Base-by-base conservation (phyloP, 2,888 invertebrate genomes). In the Ganaspis brasiliensis region DNA sequence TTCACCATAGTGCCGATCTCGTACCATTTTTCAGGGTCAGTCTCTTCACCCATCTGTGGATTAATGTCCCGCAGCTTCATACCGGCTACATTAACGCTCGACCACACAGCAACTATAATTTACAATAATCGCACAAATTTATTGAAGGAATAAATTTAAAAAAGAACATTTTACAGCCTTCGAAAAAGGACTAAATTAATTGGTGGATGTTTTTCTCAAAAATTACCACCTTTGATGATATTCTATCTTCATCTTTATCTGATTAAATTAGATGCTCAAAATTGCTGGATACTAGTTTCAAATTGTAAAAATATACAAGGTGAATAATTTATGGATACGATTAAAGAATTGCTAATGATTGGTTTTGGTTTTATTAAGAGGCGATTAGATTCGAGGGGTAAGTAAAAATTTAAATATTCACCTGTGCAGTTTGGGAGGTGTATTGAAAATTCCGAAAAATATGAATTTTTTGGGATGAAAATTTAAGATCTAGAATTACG, bases 71-170 rank as follows among this genome's bases (percentile, higher is more conserved):
- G 89, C 35, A 95, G 89, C 56, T 92, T 91, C 45, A 94, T 94
- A 24, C 95, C 95, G 35, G 93, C 94, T 1, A 94, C 92, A 83
- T 94, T 94, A 67, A 94, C 94, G 56, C 93, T 93, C 73, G 94
- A 94, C 95, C 95, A 95, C 37, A 94, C 93, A n/a, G 94, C 93
- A 76, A 95, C 94, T 93, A 85, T 14, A 81, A 77, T 75, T 73
- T 71, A 55, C 72, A 37, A 80, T 80, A 63, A 63, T 21, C 40
- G 40, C 19, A 61, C 10, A 61, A 63, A 63, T 63, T 40, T 63
- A 63, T 63, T 63, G 24, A 14, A 40, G 21, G 40, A 63, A 63
- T 63, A 63, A 40, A 63, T 63, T 63, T n/a, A n/a, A 63, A 63
- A 40, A 40, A 40, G 40, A 40, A 63, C 21, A 40, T 63, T 40